phyloP scores from a whole-genome alignment of 2,113 vertebrate genomes.

The Gyps fulvus region DNA sequence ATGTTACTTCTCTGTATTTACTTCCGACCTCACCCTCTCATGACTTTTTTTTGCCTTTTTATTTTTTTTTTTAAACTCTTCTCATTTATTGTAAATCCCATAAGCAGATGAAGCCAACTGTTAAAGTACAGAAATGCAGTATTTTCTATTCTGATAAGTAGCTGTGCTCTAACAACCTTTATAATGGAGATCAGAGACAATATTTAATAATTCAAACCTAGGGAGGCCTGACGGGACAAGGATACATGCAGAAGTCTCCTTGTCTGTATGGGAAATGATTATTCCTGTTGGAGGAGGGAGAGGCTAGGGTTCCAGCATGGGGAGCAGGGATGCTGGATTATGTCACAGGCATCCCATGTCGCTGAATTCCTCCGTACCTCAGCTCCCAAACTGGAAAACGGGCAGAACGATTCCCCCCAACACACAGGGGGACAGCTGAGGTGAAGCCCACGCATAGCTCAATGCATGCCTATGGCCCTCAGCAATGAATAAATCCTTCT shows the following conservation, averaged over 20 bases:
- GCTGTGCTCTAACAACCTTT: not conserved
- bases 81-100: not conserved
- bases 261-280: not conserved
- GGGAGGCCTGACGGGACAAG: not conserved
- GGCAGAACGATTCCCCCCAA: not conserved
- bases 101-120: not conserved
- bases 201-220: constrained; percentile 10
- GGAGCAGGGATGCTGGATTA: not conserved
- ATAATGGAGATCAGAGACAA: not conserved
- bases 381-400: not conserved
- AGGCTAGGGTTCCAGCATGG: not conserved
- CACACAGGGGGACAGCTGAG: not conserved
- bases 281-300: not conserved
- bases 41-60: not conserved
- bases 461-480: not conserved
- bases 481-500: not conserved
- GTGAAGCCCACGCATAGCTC: not conserved
- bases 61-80: not conserved
- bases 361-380: not conserved
- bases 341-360: accelerated
- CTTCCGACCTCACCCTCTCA: not conserved
- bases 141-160: not conserved
- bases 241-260: not conserved
- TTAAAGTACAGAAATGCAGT: not conserved
- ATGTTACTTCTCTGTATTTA: not conserved